These are phyloP conservation scores for Gymnoscopelus microlampas DNA, from an alignment of 2,797 vertebrate genomes.

Conservation along the genomic window DNA sequence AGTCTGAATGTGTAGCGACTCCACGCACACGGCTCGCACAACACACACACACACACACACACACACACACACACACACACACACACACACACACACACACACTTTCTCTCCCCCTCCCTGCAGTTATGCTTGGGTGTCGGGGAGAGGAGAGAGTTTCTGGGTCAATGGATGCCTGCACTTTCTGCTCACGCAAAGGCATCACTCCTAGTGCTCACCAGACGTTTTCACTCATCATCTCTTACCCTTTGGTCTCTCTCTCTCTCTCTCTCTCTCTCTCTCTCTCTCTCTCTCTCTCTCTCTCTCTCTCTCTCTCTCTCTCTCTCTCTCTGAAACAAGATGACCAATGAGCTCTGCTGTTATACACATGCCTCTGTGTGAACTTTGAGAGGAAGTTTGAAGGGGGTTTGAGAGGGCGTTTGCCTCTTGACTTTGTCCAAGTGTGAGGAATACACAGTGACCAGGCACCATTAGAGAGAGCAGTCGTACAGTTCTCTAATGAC, in stretches of 20 bases:
- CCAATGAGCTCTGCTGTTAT: slow-evolving; percentile 55
- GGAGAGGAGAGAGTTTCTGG: slow-evolving; percentile 71
- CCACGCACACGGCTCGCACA: background rate
- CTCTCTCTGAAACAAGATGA: no score
- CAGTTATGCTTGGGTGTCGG: slow-evolving; percentile 41
- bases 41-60: no score
- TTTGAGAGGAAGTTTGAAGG: no score
- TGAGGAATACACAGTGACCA: no score
- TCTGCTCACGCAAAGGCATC: slow-evolving; percentile 69
- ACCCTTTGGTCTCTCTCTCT: slow-evolving; percentile 40
- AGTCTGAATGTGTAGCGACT: slow-evolving; percentile 26
- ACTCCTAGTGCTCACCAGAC: slow-evolving; percentile 74
- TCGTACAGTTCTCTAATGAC: no score
- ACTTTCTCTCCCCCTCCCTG: slow-evolving; percentile 43
- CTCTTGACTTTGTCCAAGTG: no score
- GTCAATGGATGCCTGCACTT: slow-evolving; percentile 76
- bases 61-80: no score
- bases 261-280: background rate
- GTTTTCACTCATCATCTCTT: slow-evolving; percentile 64
- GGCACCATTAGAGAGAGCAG: no score
- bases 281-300: background rate
- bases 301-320: background rate
- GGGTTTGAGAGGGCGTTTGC: no score
- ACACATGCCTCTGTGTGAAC: no score
- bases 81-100: no score